Evolutionary conservation across 2,113 vertebrate genomes (phyloP).

Genomic region (Todiramphus saurophagus): DNA sequence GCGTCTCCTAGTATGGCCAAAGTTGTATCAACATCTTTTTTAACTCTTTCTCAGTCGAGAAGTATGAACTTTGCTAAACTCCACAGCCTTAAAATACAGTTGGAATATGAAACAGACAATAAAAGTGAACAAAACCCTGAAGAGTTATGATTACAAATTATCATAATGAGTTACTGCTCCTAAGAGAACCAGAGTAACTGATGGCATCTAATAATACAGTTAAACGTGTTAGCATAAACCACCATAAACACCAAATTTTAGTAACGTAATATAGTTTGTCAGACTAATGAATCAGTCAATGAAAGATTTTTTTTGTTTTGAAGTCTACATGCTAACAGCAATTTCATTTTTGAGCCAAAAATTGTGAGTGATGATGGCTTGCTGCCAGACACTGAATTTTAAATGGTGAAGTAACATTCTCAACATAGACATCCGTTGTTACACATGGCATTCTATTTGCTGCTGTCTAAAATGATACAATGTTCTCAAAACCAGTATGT

Average conservation of each 20-base stretch:
- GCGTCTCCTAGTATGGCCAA: neutral
- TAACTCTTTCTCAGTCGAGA: neutral
- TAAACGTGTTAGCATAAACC: neutral
- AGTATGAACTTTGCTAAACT: neutral
- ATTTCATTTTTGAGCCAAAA: conserved; percentile 13
- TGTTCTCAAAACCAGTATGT: neutral
- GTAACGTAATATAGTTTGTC: neutral
- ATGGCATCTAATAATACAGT: neutral
- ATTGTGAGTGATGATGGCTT: conserved; percentile 8
- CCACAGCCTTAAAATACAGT: neutral
- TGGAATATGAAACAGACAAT: neutral
- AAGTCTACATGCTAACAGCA: conserved; percentile 1
- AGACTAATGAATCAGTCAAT: conserved; percentile 41
- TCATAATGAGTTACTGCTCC: neutral
- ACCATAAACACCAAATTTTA: conserved; percentile 8
- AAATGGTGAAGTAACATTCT: conserved; percentile 28
- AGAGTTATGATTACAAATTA: neutral
- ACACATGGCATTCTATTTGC: conserved; percentile 5
- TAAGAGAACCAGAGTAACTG: neutral
- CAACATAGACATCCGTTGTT: neutral
- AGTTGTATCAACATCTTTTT: neutral
- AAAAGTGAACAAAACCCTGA: neutral
- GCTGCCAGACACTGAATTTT: conserved; percentile 24
- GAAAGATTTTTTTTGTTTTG: neutral
- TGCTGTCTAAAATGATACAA: neutral